These are phyloP conservation scores for Drosophila pseudoananassae DNA, from an alignment of 1,140 invertebrate species.

Conservation along the genomic window DNA sequence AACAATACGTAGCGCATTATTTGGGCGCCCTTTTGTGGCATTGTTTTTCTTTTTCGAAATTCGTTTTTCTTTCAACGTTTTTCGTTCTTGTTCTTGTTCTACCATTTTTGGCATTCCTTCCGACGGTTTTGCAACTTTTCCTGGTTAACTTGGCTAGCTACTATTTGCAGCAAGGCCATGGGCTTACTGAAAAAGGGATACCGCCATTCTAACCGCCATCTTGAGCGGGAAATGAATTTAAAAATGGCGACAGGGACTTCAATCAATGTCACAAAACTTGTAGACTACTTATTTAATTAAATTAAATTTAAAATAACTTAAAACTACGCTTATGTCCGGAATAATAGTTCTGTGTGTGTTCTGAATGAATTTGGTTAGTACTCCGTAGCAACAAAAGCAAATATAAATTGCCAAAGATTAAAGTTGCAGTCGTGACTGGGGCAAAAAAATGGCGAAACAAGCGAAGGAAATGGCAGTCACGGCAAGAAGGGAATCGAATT, in stretches of 20 bases:
- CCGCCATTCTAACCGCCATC: background rate
- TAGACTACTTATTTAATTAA: background rate
- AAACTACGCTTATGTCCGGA: background rate
- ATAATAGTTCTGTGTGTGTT: conserved; percentile 23
- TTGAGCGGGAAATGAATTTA: background rate
- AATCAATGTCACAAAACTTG: background rate
- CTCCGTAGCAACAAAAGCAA: conserved; percentile 20
- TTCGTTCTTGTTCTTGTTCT: conserved; percentile 7
- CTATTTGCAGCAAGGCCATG: conserved; percentile 8
- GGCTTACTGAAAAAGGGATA: background rate
- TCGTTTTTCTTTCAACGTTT: conserved; percentile 23
- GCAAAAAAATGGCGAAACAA: conserved; percentile 8
- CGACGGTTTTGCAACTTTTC: conserved; percentile 41
- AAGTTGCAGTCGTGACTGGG: conserved; percentile 51
- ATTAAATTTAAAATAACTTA: background rate
- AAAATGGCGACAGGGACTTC: background rate
- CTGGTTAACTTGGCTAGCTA: conserved; percentile 31
- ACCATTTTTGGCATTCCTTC: conserved; percentile 46
- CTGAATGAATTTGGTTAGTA: conserved; percentile 7
- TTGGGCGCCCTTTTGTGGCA: conserved; percentile 28
- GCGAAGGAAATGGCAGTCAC: conserved; percentile 9
- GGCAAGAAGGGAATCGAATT: conserved; percentile 25
- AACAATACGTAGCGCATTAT: conserved; percentile 49
- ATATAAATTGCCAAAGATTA: conserved; percentile 58
- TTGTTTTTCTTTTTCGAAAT: conserved; percentile 46